phyloP scores from a whole-genome alignment of 2,797 vertebrate genomes.

The Ptychobarbus kaznakovi region DNA sequence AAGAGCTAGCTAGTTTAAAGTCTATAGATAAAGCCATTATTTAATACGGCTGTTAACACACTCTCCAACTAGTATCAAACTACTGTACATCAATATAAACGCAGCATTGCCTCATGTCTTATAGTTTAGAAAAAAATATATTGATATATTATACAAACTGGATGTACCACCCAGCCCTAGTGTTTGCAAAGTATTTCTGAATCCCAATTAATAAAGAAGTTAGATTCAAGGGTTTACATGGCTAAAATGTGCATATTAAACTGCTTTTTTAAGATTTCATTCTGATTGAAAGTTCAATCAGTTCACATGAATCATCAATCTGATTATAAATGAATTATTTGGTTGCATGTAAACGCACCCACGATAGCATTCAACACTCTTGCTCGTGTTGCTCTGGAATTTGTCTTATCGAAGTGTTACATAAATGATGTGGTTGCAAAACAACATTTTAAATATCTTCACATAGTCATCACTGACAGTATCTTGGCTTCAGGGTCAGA shows the following conservation, averaged over 20 bases:
- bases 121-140: too few relatives aligned
- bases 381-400: slow-evolving; percentile 14
- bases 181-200: background rate
- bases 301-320: background rate
- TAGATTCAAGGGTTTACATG: background rate
- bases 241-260: background rate
- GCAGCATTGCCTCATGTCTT: too few relatives aligned
- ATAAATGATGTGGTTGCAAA: slow-evolving; percentile 14
- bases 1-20: background rate
- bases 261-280: background rate
- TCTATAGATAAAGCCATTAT: background rate
- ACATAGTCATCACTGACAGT: slow-evolving; percentile 21
- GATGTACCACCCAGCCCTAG: background rate
- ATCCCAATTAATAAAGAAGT: background rate
- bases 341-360: background rate
- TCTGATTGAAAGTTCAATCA: background rate
- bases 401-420: slow-evolving; percentile 32
- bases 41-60: too few relatives aligned
- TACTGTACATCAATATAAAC: too few relatives aligned
- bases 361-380: background rate
- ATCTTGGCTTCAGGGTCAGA: slow-evolving; percentile 16
- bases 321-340: background rate
- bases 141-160: too few relatives aligned
- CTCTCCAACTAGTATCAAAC: background rate
- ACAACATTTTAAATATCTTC: slow-evolving; percentile 31